These are phyloP conservation scores for Ganaspis brasiliensis DNA, from an alignment of 2,888 invertebrate species.

Conservation along the genomic window DNA sequence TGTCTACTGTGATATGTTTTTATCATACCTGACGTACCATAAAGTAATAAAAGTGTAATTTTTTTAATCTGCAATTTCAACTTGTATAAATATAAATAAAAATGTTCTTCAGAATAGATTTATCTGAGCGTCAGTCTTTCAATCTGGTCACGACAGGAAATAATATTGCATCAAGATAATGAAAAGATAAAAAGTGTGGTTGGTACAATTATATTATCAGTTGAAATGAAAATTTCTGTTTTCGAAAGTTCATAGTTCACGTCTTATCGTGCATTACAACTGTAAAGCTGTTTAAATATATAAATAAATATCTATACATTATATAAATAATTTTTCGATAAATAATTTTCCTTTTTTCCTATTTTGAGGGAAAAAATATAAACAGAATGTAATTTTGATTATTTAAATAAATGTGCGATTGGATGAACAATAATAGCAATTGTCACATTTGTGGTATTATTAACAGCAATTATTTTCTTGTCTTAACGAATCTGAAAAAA, in stretches of 20 bases:
- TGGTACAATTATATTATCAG: constrained; percentile 5
- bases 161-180: neutral
- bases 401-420: too few species aligned
- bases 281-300: too few species aligned
- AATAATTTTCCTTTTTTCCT: too few species aligned
- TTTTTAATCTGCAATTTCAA: neutral
- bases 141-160: constrained; percentile 10
- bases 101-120: neutral
- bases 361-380: too few species aligned
- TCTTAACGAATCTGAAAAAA: neutral
- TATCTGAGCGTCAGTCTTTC: neutral
- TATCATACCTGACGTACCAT: neutral
- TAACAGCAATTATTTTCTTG: too few species aligned
- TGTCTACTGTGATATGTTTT: neutral
- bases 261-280: too few species aligned
- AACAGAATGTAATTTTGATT: too few species aligned
- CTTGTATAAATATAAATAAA: neutral
- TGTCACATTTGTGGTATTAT: too few species aligned
- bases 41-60: neutral
- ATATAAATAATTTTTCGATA: too few species aligned
- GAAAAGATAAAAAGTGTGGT: neutral
- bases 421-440: too few species aligned
- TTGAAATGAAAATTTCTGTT: neutral
- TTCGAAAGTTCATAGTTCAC: neutral
- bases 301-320: too few species aligned